Conservation (phyloP, 2,888 invertebrate species). For the Eristalinus aeneus region DNA sequence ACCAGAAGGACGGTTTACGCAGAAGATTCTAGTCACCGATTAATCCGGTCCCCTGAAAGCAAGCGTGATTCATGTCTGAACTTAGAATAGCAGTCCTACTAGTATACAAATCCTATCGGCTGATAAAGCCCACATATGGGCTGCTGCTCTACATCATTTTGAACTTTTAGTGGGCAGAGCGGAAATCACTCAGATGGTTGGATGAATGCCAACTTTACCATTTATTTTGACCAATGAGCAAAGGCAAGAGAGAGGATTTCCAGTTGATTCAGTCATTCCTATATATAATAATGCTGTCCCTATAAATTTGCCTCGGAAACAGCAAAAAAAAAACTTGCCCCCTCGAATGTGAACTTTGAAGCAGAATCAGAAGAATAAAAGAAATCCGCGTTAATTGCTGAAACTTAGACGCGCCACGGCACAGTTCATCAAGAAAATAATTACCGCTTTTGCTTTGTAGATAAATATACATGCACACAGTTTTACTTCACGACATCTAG, state of each 20-base stretch:
- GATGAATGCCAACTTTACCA: neutral
- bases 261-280: neutral
- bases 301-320: neutral
- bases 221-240: neutral
- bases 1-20: too few relatives aligned
- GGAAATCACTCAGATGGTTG: neutral
- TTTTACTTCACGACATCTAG: constrained; percentile 17
- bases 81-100: neutral
- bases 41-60: neutral
- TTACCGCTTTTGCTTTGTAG: constrained; percentile 12
- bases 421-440: constrained; percentile 12
- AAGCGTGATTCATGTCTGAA: neutral
- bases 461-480: neutral
- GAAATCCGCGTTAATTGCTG: constrained; percentile 7
- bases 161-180: neutral
- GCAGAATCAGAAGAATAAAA: constrained; percentile 6
- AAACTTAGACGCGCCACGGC: neutral
- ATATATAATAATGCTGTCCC: neutral
- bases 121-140: neutral
- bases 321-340: neutral
- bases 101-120: neutral
- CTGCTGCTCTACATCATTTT: neutral
- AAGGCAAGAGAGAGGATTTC: neutral
- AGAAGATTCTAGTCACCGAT: neutral
- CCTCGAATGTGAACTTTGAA: neutral